A percentile compares a stretch with the other conserved stretches of the same genome.
phyloP scores from a whole-genome alignment of 2,797 vertebrate genomes.

The Salarias fasciatus region DNA sequence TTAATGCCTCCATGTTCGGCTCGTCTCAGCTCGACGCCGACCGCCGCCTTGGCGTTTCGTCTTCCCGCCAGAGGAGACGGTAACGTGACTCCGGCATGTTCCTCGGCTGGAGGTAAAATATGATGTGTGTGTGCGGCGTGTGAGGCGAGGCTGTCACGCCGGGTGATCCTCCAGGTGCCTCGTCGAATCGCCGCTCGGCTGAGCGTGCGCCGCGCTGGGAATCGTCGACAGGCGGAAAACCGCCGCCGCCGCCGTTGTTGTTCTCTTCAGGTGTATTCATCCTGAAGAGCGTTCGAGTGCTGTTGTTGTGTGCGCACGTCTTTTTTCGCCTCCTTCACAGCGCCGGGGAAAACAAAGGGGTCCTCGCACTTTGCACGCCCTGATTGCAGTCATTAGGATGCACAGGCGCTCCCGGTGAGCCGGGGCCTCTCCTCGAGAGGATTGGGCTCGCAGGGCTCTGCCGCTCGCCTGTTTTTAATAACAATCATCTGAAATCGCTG shows the following conservation, averaged over 20 bases:
- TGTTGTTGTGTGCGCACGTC: constrained; percentile 38
- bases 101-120: constrained; percentile 15
- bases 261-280: constrained; percentile 62
- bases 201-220: constrained; percentile 10
- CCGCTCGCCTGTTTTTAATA: constrained; percentile 82
- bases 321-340: constrained; percentile 51
- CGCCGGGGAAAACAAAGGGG: constrained; percentile 70
- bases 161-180: constrained; percentile 11
- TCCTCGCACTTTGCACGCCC: constrained; percentile 51
- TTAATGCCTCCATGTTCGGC: too few species aligned
- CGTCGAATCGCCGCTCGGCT: constrained; percentile 18
- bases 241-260: constrained; percentile 23
- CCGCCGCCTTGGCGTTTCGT: too few species aligned
- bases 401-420: constrained; percentile 65
- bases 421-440: constrained; percentile 65
- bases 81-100: background rate
- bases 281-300: constrained; percentile 51
- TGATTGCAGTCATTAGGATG: constrained; percentile 80
- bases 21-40: too few species aligned
- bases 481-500: constrained; percentile 83
- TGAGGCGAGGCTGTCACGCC: background rate
- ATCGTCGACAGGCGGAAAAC: constrained; percentile 7
- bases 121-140: constrained; percentile 8
- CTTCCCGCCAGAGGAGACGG: too few species aligned
- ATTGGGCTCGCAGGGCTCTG: constrained; percentile 66